Conservation (phyloP, 2,888 invertebrate genomes). For the Cryptosula pallasiana region DNA sequence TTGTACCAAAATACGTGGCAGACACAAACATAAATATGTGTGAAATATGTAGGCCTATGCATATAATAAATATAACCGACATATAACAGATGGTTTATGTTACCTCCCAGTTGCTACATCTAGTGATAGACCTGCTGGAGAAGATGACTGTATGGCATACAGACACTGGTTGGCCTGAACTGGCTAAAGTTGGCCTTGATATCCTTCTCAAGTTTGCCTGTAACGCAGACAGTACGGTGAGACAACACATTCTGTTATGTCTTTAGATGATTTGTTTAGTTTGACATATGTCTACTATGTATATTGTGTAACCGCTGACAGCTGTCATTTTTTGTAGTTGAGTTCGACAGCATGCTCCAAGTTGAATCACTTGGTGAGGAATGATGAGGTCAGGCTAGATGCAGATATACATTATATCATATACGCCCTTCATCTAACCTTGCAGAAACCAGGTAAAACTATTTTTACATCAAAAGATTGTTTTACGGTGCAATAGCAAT, state of each 20-base stretch:
- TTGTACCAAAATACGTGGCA: no score
- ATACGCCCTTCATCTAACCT: background rate
- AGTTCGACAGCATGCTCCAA: slow-evolving; percentile 23
- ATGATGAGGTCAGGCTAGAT: background rate
- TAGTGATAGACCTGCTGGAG: slow-evolving; percentile 58
- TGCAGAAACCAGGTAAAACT: background rate
- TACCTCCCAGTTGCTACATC: slow-evolving; percentile 59
- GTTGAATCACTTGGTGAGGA: slow-evolving; percentile 26
- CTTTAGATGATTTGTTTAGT: no score
- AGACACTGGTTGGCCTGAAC: slow-evolving; percentile 59
- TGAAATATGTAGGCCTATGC: no score
- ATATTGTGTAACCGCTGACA: no score
- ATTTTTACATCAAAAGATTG: no score
- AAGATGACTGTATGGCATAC: slow-evolving; percentile 60
- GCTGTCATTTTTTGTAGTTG: slow-evolving; percentile 16
- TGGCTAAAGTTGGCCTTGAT: slow-evolving; percentile 57
- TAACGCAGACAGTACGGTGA: slow-evolving; percentile 43
- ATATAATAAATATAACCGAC: no score
- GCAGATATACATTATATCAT: slow-evolving; percentile 11
- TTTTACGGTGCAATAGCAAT: no score
- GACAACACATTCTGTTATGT: no score
- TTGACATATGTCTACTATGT: no score
- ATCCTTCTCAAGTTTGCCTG: slow-evolving; percentile 48
- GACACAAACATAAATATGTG: no score
- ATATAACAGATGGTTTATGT: no score